Percentiles rank a stretch among this genome's conserved stretches.
Conservation (phyloP, 2,113 vertebrate species). For the Potamarius usumacintae region DNA sequence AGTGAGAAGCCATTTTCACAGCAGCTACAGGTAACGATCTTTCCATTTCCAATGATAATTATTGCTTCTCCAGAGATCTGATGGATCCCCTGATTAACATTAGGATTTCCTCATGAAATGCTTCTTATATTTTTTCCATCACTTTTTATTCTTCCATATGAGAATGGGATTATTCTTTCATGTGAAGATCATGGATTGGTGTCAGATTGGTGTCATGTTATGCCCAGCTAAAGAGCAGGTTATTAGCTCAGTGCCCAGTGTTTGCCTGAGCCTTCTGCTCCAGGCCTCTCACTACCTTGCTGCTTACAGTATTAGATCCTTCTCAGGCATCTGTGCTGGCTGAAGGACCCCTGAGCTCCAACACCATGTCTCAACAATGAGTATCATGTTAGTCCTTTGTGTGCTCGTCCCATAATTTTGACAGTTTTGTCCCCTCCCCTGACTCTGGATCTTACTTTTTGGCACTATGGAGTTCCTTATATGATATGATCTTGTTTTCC, state of each 20-base stretch:
- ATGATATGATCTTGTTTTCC: neutral
- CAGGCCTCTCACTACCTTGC: neutral
- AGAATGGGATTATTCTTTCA: neutral
- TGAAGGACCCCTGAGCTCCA: neutral
- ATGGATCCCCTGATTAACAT: neutral
- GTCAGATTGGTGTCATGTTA: neutral
- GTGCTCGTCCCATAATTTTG: neutral
- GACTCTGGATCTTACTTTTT: neutral
- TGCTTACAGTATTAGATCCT: neutral
- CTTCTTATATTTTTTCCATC: conserved; percentile 3
- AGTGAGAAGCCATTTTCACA: neutral
- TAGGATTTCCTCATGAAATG: neutral
- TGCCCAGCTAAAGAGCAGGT: neutral
- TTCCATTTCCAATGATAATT: neutral
- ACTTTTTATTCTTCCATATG: neutral
- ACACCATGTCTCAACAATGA: neutral
- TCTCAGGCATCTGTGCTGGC: neutral
- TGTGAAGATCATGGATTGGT: no score
- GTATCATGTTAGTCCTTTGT: neutral
- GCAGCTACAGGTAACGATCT: neutral
- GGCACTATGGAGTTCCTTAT: neutral
- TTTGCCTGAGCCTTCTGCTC: neutral
- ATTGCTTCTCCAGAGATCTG: neutral
- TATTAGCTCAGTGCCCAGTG: neutral
- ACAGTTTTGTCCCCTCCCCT: no score